These are phyloP conservation scores for Himalopsyche japonica DNA, from an alignment of 2,888 invertebrate species.

Conservation along the genomic window DNA sequence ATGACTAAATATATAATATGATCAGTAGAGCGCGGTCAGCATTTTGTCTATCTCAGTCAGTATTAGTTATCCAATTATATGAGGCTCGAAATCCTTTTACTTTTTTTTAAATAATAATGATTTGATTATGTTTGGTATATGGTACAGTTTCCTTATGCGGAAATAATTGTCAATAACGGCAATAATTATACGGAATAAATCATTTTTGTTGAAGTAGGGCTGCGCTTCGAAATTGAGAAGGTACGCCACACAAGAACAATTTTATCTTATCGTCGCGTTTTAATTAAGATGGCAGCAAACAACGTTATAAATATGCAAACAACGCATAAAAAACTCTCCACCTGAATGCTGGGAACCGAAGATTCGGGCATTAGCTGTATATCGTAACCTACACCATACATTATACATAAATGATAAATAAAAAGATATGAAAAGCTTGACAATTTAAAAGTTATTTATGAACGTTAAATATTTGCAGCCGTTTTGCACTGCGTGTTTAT, in stretches of 20 bases:
- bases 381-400: not conserved
- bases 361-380: not conserved
- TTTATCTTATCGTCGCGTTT: not conserved
- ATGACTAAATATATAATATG: too few species aligned
- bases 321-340: not conserved
- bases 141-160: not conserved
- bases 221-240: not conserved
- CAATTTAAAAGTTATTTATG: not conserved
- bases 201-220: not conserved
- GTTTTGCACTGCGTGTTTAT: not conserved
- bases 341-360: not conserved
- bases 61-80: too few species aligned
- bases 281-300: constrained; percentile 4
- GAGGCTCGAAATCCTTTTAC: too few species aligned
- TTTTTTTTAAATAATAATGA: not conserved
- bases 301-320: not conserved
- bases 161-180: not conserved
- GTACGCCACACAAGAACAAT: not conserved
- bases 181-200: not conserved
- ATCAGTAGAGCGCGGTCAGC: too few species aligned
- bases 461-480: not conserved
- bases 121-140: not conserved
- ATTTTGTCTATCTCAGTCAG: too few species aligned
- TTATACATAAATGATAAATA: not conserved
- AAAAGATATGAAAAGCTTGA: not conserved